Base-by-base conservation (phyloP, 2,888 invertebrate species). In the Anodontia alba region DNA sequence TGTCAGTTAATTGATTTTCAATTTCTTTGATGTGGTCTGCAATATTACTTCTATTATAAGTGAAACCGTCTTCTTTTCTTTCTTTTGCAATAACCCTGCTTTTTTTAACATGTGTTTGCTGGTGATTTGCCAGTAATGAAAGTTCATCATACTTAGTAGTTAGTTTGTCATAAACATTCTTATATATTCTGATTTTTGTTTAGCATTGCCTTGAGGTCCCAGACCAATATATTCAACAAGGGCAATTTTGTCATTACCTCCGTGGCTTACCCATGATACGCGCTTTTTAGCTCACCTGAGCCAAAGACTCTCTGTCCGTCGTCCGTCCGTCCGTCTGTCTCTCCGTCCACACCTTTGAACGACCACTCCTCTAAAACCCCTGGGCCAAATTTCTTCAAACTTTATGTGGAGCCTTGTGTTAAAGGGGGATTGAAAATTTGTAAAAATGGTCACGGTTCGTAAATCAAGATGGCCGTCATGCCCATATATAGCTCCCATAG, bases 1-100 rank as follows among this genome's bases (percentile, higher is more conserved):
- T 70, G n/a, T 73, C 80, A 10, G 78, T 43, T 8, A 80, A n/a
- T n/a, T n/a, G 57, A 29, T 57, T 57, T 26, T 57, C 57, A 10
- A 57, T 57, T 57, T 57, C 26, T 57, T 57, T 57, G 7, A 57
- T 57, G 7, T 57, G 57, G 17, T 57, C 57, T 29, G 57, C 57
- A 57, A 57, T 10, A 57, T 57, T 57, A 17, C 29, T 57, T 57
- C 57, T 57, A 29, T 57, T 26, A 17, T 7, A 57, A 29, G 17
- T 26, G 8, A 10, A 29, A 3, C 57, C 57, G 23, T 57, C 29
- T 29, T 57, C 26, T 29, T 57, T 57, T 57, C 57, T 26, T 26
- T 57, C 57, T 17, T 57, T 57, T n/a, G n/a, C n/a, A n/a, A n/a
- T n/a, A n/a, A n/a, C n/a, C n/a, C n/a, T n/a, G n/a, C n/a, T n/a